Conservation (phyloP, 2,113 vertebrate species). For the Corythaixoides concolor region DNA sequence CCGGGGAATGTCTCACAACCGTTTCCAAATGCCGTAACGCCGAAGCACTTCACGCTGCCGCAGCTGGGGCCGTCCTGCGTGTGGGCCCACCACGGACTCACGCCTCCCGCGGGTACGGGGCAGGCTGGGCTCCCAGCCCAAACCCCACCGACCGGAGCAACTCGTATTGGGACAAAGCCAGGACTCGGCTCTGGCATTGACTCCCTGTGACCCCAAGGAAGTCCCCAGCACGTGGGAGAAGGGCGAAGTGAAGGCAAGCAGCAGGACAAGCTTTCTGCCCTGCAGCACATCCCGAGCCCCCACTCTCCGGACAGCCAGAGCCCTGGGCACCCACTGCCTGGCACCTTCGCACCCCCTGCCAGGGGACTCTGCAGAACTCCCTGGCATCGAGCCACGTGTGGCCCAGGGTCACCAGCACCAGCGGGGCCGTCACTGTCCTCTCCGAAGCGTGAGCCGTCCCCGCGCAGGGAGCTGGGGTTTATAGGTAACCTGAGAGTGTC, state of each 20-base stretch:
- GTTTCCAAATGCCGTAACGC: neutral
- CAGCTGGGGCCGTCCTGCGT: neutral
- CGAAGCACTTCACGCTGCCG: neutral
- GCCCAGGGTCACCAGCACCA: neutral
- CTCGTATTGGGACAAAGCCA: neutral
- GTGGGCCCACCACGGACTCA: accelerated
- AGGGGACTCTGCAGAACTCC: neutral
- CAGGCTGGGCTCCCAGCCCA: neutral
- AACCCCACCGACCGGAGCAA: neutral
- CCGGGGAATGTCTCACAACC: neutral
- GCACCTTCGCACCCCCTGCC: neutral
- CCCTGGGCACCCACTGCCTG: neutral
- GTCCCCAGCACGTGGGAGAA: neutral
- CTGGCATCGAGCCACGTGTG: too few species aligned
- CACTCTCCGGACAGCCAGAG: neutral
- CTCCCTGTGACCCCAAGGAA: neutral
- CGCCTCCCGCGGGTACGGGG: neutral
- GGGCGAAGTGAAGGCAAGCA: too few species aligned
- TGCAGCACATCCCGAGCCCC: neutral
- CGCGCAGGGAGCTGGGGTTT: neutral
- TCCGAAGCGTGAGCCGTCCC: neutral
- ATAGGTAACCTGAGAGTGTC: neutral
- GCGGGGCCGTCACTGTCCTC: accelerated
- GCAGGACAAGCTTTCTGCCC: too few species aligned
- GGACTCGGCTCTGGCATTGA: neutral